Percentiles rank a stretch among this genome's conserved stretches.
phyloP scores from a whole-genome alignment of 1,140 invertebrate genomes.

The Aphaenogaster floridana region DNA sequence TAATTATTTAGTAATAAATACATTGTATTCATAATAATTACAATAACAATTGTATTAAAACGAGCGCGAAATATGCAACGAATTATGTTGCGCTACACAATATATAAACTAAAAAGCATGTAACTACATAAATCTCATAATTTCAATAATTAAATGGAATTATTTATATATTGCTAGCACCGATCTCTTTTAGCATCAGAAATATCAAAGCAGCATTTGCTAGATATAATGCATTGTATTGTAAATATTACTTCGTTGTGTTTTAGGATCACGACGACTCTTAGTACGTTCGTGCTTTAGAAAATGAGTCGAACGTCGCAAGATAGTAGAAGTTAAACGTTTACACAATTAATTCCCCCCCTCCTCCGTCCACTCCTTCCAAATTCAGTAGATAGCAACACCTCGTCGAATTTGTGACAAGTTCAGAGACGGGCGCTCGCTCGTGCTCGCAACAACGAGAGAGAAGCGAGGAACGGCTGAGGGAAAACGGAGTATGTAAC shows the following conservation, averaged over 20 bases:
- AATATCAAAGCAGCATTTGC: not conserved
- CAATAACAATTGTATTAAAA: slow-evolving; percentile 29
- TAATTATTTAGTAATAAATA: slow-evolving; percentile 34
- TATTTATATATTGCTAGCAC: slow-evolving; percentile 12
- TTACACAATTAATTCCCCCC: slow-evolving; percentile 41
- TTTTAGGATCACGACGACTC: slow-evolving; percentile 5
- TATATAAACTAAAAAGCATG: not conserved
- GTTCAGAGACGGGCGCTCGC: slow-evolving; percentile 65
- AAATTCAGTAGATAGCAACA: slow-evolving; percentile 54
- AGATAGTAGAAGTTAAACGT: slow-evolving; percentile 46
- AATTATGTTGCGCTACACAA: not conserved
- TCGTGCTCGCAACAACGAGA: slow-evolving; percentile 53
- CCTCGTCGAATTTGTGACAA: slow-evolving; percentile 74
- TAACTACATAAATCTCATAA: not conserved
- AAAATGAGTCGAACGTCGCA: slow-evolving; percentile 26
- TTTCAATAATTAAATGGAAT: slow-evolving; percentile 1
- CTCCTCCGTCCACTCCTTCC: not conserved
- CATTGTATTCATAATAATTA: slow-evolving; percentile 9
- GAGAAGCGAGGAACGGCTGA: slow-evolving; percentile 46
- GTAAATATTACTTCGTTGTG: not conserved
- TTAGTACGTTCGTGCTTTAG: not conserved
- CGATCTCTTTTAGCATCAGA: not conserved
- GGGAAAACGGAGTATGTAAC: slow-evolving; percentile 79
- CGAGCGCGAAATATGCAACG: not conserved
- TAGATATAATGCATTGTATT: not conserved